Percentiles rank a stretch among this genome's conserved stretches.
phyloP scores from a whole-genome alignment of 1,140 invertebrate genomes.

The Oryctes rhinoceros region DNA sequence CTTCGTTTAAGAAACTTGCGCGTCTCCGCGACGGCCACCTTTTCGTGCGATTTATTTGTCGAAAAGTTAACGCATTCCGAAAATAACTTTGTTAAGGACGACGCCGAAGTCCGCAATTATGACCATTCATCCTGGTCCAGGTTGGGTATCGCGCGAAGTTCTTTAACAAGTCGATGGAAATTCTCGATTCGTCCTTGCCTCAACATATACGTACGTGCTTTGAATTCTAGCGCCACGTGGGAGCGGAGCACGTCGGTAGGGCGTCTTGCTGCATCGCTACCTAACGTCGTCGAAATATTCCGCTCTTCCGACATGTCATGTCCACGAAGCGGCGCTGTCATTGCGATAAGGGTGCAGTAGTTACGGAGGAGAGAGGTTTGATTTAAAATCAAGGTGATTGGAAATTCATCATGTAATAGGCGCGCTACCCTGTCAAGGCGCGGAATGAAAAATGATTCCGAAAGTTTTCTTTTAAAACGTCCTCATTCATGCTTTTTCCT shows the following conservation, averaged over 20 bases:
- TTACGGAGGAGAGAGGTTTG: constrained; percentile 46
- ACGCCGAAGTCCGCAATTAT: constrained; percentile 42
- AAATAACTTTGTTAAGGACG: constrained; percentile 37
- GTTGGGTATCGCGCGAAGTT: constrained; percentile 40
- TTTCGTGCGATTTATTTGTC: neutral
- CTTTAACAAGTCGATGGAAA: constrained; percentile 6
- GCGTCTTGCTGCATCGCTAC: neutral
- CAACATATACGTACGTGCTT: constrained; percentile 38
- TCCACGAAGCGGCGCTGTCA: constrained; percentile 40
- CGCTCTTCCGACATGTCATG: constrained; percentile 43
- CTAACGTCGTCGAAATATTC: constrained; percentile 24
- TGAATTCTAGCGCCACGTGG: constrained; percentile 39
- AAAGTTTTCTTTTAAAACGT: constrained; percentile 33
- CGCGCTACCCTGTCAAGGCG: constrained; percentile 46
- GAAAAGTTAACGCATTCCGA: constrained; percentile 22
- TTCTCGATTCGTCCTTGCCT: constrained; percentile 39
- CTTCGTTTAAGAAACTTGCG: neutral
- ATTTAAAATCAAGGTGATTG: constrained; percentile 53
- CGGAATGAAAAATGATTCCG: constrained; percentile 48
- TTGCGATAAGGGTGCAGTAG: constrained; percentile 46
- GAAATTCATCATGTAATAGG: constrained; percentile 52
- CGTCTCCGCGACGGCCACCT: neutral
- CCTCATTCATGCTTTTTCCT: constrained; percentile 15
- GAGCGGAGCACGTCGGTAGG: constrained; percentile 15
- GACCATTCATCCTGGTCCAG: constrained; percentile 38